Conservation (phyloP, 1,140 invertebrate species). For the Pachypeltis micranthus region DNA sequence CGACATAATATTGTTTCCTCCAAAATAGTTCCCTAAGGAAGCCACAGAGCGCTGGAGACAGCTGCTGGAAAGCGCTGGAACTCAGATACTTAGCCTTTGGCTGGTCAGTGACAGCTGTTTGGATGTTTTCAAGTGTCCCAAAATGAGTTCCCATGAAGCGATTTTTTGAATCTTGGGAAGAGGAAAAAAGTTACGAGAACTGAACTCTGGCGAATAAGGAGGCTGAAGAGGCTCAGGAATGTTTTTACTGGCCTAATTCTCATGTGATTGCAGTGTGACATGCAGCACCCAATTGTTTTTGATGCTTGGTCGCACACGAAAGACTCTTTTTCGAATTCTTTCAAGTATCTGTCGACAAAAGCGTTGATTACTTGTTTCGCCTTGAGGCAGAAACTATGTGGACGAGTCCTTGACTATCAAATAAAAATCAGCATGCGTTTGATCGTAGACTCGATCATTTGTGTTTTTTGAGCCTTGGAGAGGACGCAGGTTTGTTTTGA, state of each 20-base stretch:
- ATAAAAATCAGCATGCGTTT: neutral
- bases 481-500: neutral
- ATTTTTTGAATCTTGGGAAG: neutral
- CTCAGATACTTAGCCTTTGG: too few species aligned
- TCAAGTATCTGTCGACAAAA: neutral
- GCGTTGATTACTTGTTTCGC: too few species aligned
- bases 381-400: too few species aligned
- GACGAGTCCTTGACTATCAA: too few species aligned
- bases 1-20: neutral
- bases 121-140: neutral
- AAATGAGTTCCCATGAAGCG: too few species aligned
- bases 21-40: neutral
- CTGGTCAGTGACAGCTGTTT: too few species aligned
- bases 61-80: too few species aligned
- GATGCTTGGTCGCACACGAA: neutral
- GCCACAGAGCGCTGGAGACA: too few species aligned
- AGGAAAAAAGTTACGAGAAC: neutral
- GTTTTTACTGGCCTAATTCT: too few species aligned
- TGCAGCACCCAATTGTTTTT: neutral
- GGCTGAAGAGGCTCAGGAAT: too few species aligned
- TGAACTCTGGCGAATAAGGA: neutral
- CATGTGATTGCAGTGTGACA: neutral
- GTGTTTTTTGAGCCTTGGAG: neutral
- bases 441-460: neutral
- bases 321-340: neutral